These are phyloP conservation scores for Ifrita kowaldi DNA, from an alignment of 2,113 vertebrate genomes.

Conservation along the genomic window DNA sequence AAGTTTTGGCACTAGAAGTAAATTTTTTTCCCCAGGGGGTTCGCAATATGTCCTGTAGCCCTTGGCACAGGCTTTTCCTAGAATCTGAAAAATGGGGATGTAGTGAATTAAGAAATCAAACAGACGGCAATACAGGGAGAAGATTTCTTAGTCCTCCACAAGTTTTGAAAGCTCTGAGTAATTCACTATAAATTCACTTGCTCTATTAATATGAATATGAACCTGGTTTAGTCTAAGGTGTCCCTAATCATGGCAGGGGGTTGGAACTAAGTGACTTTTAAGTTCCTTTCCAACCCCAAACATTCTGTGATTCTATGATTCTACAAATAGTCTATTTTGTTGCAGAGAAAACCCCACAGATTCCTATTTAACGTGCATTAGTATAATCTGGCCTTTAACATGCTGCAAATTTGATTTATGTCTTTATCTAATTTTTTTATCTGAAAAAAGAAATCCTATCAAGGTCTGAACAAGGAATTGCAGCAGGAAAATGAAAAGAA, in stretches of 20 bases:
- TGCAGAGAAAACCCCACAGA: background rate
- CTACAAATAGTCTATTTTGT: background rate
- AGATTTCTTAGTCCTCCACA: background rate
- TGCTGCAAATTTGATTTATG: background rate
- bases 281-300: background rate
- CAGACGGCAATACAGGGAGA: background rate
- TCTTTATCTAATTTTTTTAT: background rate
- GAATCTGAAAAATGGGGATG: background rate
- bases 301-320: background rate
- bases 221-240: background rate
- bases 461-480: background rate
- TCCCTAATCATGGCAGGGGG: background rate
- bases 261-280: background rate
- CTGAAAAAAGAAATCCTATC: background rate
- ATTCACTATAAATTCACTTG: background rate
- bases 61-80: background rate
- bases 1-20: background rate
- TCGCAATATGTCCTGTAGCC: background rate
- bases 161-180: background rate
- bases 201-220: background rate
- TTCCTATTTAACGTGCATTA: background rate
- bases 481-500: background rate
- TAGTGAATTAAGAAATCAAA: background rate
- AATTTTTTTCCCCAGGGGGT: rapidly evolving
- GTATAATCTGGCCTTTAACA: background rate